Evolutionary conservation across 2,113 vertebrate species (phyloP), one percentile per base, ranked within the genome.

Genomic region (Microtus richardsoni): DNA sequence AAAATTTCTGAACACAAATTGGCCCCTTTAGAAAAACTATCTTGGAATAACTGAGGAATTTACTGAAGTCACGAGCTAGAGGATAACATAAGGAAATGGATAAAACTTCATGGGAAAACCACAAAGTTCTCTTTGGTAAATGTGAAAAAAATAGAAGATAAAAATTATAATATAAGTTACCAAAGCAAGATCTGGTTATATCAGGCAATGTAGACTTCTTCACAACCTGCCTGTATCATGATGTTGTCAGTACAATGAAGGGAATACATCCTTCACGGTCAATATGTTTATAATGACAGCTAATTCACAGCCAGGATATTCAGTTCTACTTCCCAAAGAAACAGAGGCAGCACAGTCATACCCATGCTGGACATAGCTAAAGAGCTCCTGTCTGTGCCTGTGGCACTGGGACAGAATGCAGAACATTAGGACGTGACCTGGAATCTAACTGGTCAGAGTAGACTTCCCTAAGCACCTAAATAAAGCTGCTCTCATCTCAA

Each of bases 41-140:
- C 60, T 74, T 89, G 39, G 28, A 58, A 92, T 19, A 70, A 10
- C 2, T 52, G 0, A 88, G 12, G 2, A 66, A 80, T 80, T 92
- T 41, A n/a, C 39, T 54, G 8, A 96, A 85, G 36, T 26, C 49
- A 71, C 2, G 3, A 12, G 41, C 30, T 52, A 91, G 10, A 92
- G 8, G 58, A 41, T 30, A 85, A 22, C 54, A 60, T 64, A 11
- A 58, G 16, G 33, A 10, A 88, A 54, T 78, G 24, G 17, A 70
- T 30, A 88, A 96, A 74, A 91, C 62, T 75, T 88, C 47, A 86
- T 26, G 54, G 47, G 14, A 75, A 82, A 95, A 44, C 9, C 7
- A 11, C 11, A 66, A 21, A 30, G 88, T 74, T 19, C 60, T 54
- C 44, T 78, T 88, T 77, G 12, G 60, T 82, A 70, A 95, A 89